These are phyloP conservation scores for Apis cerana DNA, from an alignment of 1,140 invertebrate species.

Conservation along the genomic window DNA sequence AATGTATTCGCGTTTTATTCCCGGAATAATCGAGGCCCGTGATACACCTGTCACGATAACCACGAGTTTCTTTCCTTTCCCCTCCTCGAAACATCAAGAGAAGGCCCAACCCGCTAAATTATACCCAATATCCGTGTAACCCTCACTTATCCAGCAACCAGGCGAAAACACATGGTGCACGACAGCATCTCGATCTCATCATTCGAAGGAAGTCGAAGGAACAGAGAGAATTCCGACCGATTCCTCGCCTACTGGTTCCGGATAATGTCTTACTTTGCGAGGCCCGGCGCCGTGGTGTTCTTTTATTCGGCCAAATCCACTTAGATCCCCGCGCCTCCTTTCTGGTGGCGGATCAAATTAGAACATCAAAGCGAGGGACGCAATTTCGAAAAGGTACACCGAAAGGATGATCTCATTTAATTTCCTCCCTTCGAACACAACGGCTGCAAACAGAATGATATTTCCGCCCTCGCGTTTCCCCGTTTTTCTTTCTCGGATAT, in stretches of 20 bases:
- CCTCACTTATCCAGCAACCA: conserved; percentile 57
- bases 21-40: conserved; percentile 22
- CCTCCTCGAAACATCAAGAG: conserved; percentile 6
- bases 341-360: conserved; percentile 22
- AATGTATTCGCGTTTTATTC: conserved; percentile 10
- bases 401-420: conserved; percentile 9
- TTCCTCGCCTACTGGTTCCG: conserved; percentile 24
- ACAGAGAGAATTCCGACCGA: background rate
- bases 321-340: conserved; percentile 43
- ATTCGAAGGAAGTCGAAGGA: conserved; percentile 13
- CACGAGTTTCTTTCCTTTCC: background rate
- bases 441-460: background rate
- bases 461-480: background rate
- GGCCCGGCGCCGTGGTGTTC: conserved; percentile 24
- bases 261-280: conserved; percentile 50
- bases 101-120: conserved; percentile 54
- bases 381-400: conserved; percentile 38
- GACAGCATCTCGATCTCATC: conserved; percentile 35
- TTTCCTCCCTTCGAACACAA: background rate
- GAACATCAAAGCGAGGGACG: conserved; percentile 53
- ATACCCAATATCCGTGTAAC: conserved; percentile 69
- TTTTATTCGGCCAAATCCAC: conserved; percentile 63
- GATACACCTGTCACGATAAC: background rate
- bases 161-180: conserved; percentile 63
- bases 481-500: background rate